phyloP scores from a whole-genome alignment of 2,797 vertebrate genomes.

The Trachops cirrhosus region DNA sequence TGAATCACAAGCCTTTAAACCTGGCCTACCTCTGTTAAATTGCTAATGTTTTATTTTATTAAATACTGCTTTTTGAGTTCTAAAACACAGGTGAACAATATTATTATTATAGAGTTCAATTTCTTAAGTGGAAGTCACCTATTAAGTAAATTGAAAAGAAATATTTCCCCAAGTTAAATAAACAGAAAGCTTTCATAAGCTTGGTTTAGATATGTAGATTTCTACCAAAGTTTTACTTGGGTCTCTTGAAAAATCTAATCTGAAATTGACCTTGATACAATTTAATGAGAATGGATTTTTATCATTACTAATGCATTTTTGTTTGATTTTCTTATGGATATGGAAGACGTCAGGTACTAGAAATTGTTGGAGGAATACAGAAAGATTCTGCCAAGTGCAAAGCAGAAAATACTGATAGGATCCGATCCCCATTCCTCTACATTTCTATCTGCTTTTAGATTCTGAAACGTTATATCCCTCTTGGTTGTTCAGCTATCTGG shows the following conservation, averaged over 20 bases:
- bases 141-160: conserved; percentile 42
- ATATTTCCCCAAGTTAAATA: conserved; percentile 19
- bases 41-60: not conserved
- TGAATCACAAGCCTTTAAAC: not conserved
- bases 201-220: conserved; percentile 9
- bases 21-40: not conserved
- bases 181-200: conserved; percentile 21
- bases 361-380: not conserved
- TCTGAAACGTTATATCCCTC: not conserved
- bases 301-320: not conserved
- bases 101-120: conserved; percentile 9
- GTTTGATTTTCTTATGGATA: conserved; percentile 13
- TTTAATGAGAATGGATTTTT: conserved; percentile 53
- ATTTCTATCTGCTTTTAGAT: not conserved
- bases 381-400: conserved; percentile 1
- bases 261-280: conserved; percentile 49
- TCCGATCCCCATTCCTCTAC: fast-evolving
- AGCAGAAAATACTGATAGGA: not conserved
- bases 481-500: not conserved
- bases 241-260: conserved; percentile 48
- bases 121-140: conserved; percentile 48
- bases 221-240: conserved; percentile 23
- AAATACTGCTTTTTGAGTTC: conserved; percentile 14
- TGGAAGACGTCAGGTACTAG: not conserved
- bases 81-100: not conserved